Evolutionary conservation across 1,140 invertebrate species (phyloP), one percentile per base, ranked within the genome.

Genomic region (Danaus melanippus): DNA sequence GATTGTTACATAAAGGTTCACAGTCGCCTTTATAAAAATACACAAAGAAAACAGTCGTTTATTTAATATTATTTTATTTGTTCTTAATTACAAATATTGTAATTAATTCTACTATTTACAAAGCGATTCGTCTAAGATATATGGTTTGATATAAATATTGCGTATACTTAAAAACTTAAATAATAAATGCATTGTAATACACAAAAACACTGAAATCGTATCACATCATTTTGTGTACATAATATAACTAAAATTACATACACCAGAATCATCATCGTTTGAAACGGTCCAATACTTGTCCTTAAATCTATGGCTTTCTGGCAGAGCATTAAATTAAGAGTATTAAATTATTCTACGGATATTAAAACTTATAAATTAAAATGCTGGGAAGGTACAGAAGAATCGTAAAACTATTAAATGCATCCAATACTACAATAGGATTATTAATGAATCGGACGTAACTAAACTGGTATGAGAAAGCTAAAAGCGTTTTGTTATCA

Each of bases 91-190:
- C 80, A 84, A 80, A 78, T 78, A 82, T 80, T 79, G 77, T 76
- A 75, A 77, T 76, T 82, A 78, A 60, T 54, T 63, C 74, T 83
- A 83, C 65, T 86, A 86, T 86, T 81, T 86, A 86, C 83, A 86
- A 62, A 67, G 63, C 70, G 68, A 67, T 74, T 66, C 57, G 32
- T 67, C 67, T 82, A 74, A 69, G 63, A 76, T 70, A 79, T 79
- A 83, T 79, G 75, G 67, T 74, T 74, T 61, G 67, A 70, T 82
- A 78, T 80, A 84, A 80, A 82, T 79, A 80, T 65, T 65, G 55
- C 70, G 72, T 68, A 50, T 60, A 62, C 61, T 71, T 32, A 32
- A 73, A 63, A 60, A 60, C 71, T 73, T 78, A 76, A 58, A 62
- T 51, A 67, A 82, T 85, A 85, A 85, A 85, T 82, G 79, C 82